These are phyloP conservation scores for Nettapus auritus DNA, from an alignment of 2,113 vertebrate genomes.

Conservation along the genomic window DNA sequence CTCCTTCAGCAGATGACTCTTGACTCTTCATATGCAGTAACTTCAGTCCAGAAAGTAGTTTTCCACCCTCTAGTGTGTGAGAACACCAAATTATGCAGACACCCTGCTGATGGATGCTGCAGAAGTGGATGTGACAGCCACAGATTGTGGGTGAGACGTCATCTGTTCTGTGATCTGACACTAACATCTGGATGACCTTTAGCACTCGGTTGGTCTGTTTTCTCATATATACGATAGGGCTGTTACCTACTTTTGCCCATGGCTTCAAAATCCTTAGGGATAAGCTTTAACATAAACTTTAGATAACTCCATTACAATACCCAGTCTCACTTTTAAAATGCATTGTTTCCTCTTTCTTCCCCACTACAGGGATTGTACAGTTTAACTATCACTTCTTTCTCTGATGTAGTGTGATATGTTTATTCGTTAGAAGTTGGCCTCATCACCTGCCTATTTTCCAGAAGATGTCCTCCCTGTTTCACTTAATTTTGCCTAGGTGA, in stretches of 20 bases:
- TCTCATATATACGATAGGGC: not conserved
- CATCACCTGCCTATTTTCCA: not conserved
- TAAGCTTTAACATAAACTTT: not conserved
- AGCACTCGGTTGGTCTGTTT: not conserved
- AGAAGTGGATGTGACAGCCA: not conserved
- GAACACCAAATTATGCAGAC: not conserved
- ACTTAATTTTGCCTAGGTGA: not conserved
- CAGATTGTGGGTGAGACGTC: not conserved
- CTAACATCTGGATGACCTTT: not conserved
- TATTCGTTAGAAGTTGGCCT: not conserved
- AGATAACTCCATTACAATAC: not conserved
- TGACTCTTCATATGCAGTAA: not conserved
- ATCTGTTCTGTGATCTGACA: not conserved
- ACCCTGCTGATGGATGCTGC: not conserved
- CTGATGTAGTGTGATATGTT: not conserved
- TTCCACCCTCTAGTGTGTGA: not conserved
- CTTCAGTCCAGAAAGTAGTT: not conserved
- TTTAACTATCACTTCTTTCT: not conserved
- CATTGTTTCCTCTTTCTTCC: not conserved
- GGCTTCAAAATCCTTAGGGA: not conserved
- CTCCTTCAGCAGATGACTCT: not conserved
- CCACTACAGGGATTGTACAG: not conserved
- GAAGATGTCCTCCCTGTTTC: not conserved
- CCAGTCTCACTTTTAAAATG: not conserved
- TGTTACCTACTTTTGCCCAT: not conserved